Evolutionary conservation across 2,797 vertebrate species (phyloP).

Genomic region (Mycteria americana): DNA sequence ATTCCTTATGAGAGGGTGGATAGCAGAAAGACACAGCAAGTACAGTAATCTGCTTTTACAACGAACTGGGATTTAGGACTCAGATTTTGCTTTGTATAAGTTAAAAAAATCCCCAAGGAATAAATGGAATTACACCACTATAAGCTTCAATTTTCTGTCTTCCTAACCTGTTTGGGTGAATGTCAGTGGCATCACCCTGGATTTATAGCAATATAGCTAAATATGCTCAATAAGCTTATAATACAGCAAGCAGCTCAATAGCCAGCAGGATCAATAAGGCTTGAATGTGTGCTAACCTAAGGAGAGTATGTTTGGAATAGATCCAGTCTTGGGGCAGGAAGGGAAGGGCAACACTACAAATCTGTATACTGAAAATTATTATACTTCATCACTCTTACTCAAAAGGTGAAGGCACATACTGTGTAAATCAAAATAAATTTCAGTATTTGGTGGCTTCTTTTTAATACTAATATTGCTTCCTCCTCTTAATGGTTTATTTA

Average conservation of each 20-base stretch:
- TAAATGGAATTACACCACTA: background rate
- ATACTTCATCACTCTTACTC: background rate
- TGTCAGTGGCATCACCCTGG: background rate
- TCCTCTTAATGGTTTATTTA: slow-evolving; percentile 43
- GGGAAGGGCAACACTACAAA: background rate
- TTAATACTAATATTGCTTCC: background rate
- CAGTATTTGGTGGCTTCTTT: background rate
- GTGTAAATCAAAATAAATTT: background rate
- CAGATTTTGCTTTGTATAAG: background rate
- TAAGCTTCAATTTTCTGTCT: background rate
- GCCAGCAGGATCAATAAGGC: background rate
- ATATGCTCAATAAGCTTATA: background rate
- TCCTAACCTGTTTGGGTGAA: background rate
- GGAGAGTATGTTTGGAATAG: background rate
- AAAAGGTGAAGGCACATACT: background rate
- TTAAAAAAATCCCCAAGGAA: background rate
- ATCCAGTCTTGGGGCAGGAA: background rate
- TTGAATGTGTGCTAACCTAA: background rate
- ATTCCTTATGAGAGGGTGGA: background rate
- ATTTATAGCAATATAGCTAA: background rate
- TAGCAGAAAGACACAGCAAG: background rate
- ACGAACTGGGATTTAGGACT: background rate
- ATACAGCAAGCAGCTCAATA: background rate
- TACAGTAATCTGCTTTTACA: background rate
- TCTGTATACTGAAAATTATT: background rate